phyloP scores from a whole-genome alignment of 2,113 vertebrate species.

The Erythrocercus mccallii region DNA sequence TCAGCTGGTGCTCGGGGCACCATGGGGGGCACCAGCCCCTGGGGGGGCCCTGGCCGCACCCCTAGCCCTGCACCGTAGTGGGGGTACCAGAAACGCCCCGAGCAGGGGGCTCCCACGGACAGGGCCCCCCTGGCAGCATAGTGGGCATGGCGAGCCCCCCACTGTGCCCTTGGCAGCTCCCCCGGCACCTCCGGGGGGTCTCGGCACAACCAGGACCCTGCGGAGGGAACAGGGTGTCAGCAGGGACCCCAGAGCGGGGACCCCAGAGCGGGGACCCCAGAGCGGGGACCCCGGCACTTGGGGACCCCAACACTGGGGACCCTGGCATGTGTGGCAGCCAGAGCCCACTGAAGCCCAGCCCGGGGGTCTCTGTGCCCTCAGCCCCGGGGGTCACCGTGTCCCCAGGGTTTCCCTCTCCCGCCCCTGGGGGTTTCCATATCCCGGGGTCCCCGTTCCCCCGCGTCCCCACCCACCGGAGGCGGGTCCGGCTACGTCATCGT shows the following conservation, averaged over 20 bases:
- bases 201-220: not conserved
- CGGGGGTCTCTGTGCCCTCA: not conserved
- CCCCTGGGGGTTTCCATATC: not conserved
- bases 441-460: rapidly evolving
- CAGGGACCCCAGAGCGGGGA: not conserved
- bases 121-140: not conserved
- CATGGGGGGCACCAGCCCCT: not conserved
- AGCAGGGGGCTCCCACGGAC: not conserved
- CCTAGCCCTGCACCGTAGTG: rapidly evolving
- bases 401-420: not conserved
- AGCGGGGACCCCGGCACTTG: not conserved
- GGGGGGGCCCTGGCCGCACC: not conserved
- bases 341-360: not conserved
- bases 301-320: not conserved
- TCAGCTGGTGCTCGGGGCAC: not conserved
- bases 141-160: not conserved
- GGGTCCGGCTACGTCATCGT: not conserved
- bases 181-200: not conserved
- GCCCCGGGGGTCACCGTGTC: not conserved
- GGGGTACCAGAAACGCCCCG: not conserved
- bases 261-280: rapidly evolving
- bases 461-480: not conserved
- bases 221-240: not conserved
- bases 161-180: not conserved
- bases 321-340: rapidly evolving